A percentile compares a stretch with the other conserved stretches of the same genome.
phyloP scores from a whole-genome alignment of 1,140 invertebrate species.

The Platorchestia sp. region DNA sequence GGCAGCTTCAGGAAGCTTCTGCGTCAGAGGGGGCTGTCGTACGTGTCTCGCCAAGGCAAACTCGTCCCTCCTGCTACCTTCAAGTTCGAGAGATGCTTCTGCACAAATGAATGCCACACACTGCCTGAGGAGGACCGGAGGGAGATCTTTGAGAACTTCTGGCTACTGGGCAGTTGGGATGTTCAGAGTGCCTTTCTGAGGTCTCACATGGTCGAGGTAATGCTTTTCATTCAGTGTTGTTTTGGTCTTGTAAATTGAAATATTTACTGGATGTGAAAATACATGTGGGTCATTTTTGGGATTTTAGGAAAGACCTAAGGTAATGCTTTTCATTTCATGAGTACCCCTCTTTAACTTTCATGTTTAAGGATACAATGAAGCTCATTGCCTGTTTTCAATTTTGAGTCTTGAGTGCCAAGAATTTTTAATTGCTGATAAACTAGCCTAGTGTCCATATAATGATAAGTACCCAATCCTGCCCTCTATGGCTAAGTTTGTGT shows the following conservation, averaged over 20 bases:
- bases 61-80: slow-evolving; percentile 36
- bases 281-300: not conserved
- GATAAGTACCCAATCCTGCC: too few relatives aligned
- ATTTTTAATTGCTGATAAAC: too few relatives aligned
- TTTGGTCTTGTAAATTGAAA: too few relatives aligned
- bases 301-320: not conserved
- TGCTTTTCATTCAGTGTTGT: not conserved
- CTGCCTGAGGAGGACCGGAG: slow-evolving; percentile 25
- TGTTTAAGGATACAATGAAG: too few relatives aligned
- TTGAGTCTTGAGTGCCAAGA: too few relatives aligned
- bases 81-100: slow-evolving; percentile 47
- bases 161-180: slow-evolving; percentile 44
- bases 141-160: slow-evolving; percentile 43
- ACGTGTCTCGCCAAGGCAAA: slow-evolving; percentile 31
- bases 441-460: too few relatives aligned
- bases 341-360: too few relatives aligned
- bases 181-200: slow-evolving; percentile 39
- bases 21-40: slow-evolving; percentile 38
- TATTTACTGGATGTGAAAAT: not conserved
- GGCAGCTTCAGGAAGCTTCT: slow-evolving; percentile 46
- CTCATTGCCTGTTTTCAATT: too few relatives aligned
- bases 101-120: slow-evolving; percentile 39
- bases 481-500: too few relatives aligned
- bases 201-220: slow-evolving; percentile 42
- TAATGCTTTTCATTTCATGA: too few relatives aligned